A percentile compares a stretch with the other conserved stretches of the same genome.
phyloP scores from a whole-genome alignment of 1,140 invertebrate genomes.

The Plodia interpunctella region DNA sequence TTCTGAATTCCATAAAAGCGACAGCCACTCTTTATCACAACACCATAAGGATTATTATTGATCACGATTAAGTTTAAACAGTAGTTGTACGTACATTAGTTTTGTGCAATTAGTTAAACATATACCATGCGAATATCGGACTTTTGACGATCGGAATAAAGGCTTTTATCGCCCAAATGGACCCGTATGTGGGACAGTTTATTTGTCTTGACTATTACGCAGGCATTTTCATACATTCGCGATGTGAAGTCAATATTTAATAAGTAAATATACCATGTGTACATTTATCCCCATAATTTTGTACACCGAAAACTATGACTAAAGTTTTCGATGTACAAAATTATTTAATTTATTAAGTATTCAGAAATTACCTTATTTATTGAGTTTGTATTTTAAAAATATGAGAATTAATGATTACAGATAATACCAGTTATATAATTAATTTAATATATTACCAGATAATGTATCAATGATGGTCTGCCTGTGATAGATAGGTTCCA shows the following conservation, averaged over 20 bases:
- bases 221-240: not conserved
- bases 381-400: too few species aligned
- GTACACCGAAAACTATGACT: not conserved
- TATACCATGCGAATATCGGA: not conserved
- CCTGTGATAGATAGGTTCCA: too few species aligned
- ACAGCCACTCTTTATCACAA: not conserved
- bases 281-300: not conserved
- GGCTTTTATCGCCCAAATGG: not conserved
- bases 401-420: too few species aligned
- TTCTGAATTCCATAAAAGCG: not conserved
- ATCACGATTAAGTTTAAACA: not conserved
- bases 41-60: constrained; percentile 4
- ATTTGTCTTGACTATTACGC: not conserved
- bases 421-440: too few species aligned
- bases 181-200: not conserved
- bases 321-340: too few species aligned
- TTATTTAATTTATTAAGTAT: too few species aligned
- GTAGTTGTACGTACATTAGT: not conserved
- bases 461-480: too few species aligned
- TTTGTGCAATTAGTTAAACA: not conserved
- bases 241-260: not conserved
- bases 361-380: too few species aligned
- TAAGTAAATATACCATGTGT: not conserved
- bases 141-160: not conserved
- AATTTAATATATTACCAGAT: too few species aligned